Evolutionary conservation across 2,113 vertebrate species (phyloP).

Genomic region (Epinephelus lanceolatus): DNA sequence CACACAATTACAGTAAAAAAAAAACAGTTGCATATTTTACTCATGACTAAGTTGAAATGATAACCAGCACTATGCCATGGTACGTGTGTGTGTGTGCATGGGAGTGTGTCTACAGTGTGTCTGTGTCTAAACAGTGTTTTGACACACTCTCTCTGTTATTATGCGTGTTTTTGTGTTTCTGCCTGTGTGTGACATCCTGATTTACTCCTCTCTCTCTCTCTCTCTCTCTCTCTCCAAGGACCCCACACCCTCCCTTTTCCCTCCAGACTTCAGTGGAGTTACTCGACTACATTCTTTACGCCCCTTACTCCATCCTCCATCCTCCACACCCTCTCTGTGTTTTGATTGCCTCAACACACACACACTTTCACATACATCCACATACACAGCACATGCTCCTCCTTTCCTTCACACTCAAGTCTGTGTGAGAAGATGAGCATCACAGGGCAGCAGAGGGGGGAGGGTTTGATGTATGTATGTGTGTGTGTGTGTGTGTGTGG

Average conservation of each 20-base stretch:
- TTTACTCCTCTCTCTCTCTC: background rate
- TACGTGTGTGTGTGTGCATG: background rate
- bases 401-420: conserved; percentile 9
- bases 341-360: conserved; percentile 35
- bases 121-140: background rate
- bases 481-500: background rate
- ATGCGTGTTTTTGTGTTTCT: background rate
- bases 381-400: background rate
- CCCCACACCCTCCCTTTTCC: background rate
- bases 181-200: conserved; percentile 40
- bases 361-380: background rate
- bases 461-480: background rate
- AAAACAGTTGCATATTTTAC: too few relatives aligned
- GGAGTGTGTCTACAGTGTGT: background rate
- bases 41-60: background rate
- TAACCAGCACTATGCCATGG: background rate
- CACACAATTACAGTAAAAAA: too few relatives aligned
- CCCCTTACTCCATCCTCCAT: background rate
- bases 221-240: background rate
- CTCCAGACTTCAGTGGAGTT: conserved; percentile 17
- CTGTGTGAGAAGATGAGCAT: conserved; percentile 32
- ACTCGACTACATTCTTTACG: conserved; percentile 16
- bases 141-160: too few relatives aligned
- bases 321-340: background rate
- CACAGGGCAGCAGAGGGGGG: conserved; percentile 11